These are phyloP conservation scores for Neogale vison DNA, from an alignment of 2,113 vertebrate species.

Conservation along the genomic window DNA sequence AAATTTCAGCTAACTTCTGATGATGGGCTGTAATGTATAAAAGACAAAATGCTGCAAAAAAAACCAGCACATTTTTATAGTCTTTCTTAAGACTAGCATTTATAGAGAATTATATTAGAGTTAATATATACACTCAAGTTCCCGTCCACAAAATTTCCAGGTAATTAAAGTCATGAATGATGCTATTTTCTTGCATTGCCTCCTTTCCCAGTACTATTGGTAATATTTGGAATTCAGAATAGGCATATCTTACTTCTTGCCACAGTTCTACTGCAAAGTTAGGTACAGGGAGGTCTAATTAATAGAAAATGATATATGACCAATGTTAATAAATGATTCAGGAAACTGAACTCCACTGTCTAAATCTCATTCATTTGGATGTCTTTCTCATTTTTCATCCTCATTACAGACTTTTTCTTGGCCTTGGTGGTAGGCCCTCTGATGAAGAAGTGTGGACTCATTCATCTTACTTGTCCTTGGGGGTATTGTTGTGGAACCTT, in stretches of 20 bases:
- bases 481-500: background rate
- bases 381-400: slow-evolving; percentile 49
- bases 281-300: background rate
- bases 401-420: background rate
- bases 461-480: background rate
- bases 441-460: background rate
- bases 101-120: background rate
- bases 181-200: background rate
- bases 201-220: background rate
- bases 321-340: slow-evolving; percentile 48
- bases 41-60: background rate
- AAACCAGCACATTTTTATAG: background rate
- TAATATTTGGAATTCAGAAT: background rate
- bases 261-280: background rate
- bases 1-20: background rate
- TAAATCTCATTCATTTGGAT: background rate
- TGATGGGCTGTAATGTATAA: background rate
- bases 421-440: background rate
- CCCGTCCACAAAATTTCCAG: background rate
- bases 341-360: background rate
- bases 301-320: slow-evolving; percentile 34
- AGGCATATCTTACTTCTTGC: background rate
- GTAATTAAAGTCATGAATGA: background rate
- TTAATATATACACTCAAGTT: background rate
- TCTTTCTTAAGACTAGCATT: background rate